A percentile compares a stretch with the other conserved stretches of the same genome.
These are phyloP conservation scores for Naso thynnoides DNA, from an alignment of 2,797 vertebrate species.

Conservation along the genomic window DNA sequence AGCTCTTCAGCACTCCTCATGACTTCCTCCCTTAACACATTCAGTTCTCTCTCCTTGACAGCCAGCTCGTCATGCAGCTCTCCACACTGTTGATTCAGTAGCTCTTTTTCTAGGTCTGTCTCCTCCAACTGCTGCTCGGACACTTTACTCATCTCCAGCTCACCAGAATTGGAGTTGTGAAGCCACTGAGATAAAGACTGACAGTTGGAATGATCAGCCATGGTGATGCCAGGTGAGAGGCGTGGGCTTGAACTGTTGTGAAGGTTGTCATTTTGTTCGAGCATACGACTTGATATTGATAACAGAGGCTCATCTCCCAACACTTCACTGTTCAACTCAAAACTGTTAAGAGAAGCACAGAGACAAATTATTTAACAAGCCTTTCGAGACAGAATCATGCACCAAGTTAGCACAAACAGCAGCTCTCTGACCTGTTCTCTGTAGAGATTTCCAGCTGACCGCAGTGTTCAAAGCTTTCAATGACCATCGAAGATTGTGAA, in stretches of 20 bases:
- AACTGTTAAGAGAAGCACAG: slow-evolving; percentile 51
- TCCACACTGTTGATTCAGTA: slow-evolving; percentile 80
- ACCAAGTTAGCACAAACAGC: neutral
- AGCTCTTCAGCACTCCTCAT: slow-evolving; percentile 76
- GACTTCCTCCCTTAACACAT: slow-evolving; percentile 81
- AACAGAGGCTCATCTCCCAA: slow-evolving; percentile 76
- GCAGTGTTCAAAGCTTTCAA: slow-evolving; percentile 69
- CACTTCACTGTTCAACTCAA: slow-evolving; percentile 80
- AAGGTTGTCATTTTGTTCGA: slow-evolving; percentile 34
- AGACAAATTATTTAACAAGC: slow-evolving; percentile 1
- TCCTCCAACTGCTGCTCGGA: slow-evolving; percentile 54
- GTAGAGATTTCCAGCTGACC: slow-evolving; percentile 75
- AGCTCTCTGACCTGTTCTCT: slow-evolving; percentile 67
- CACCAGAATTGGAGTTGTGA: slow-evolving; percentile 36
- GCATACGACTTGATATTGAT: slow-evolving; percentile 67
- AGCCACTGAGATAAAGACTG: slow-evolving; percentile 59
- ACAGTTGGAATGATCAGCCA: slow-evolving; percentile 17
- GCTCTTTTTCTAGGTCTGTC: slow-evolving; percentile 69
- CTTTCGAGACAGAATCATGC: neutral
- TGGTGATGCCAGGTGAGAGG: neutral
- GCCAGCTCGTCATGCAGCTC: slow-evolving; percentile 83
- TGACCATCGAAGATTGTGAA: slow-evolving; percentile 67
- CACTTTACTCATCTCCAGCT: slow-evolving; percentile 61
- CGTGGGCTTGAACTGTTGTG: slow-evolving; percentile 23
- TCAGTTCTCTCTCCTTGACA: slow-evolving; percentile 79